Conservation (phyloP, 2,888 invertebrate species). For the Amaurobius ferox region DNA sequence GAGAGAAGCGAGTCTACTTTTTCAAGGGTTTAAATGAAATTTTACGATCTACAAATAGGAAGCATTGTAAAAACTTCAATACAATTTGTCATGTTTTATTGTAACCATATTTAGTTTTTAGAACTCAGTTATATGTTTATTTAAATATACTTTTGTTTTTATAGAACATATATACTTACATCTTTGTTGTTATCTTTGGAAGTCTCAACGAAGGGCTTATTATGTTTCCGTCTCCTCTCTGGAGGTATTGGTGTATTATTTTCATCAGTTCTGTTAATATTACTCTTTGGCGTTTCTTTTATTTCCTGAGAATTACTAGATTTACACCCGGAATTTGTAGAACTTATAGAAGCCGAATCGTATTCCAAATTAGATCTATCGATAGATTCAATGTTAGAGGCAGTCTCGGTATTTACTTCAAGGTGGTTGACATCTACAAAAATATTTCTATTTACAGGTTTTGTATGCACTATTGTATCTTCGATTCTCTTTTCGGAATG, state of each 20-base stretch:
- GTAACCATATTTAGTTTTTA: too few species aligned
- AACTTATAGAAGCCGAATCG: neutral
- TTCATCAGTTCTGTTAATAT: neutral
- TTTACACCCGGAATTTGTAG: neutral
- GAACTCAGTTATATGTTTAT: too few species aligned
- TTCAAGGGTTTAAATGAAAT: too few species aligned
- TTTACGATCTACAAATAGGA: too few species aligned
- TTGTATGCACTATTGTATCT: neutral
- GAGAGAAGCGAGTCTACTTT: too few species aligned
- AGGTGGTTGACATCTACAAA: neutral
- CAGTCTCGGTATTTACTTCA: neutral
- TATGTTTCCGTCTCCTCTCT: slow-evolving; percentile 18
- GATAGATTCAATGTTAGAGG: neutral
- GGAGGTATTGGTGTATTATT: slow-evolving; percentile 33
- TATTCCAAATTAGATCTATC: neutral
- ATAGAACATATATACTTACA: too few species aligned
- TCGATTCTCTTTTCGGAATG: neutral
- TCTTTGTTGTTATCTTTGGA: neutral
- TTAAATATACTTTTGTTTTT: too few species aligned
- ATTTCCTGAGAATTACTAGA: neutral
- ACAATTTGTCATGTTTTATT: too few species aligned
- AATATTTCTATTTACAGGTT: neutral
- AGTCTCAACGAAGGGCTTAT: neutral
- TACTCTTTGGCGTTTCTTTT: too few species aligned
- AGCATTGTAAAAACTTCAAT: too few species aligned